Evolutionary conservation across 1,140 invertebrate genomes (phyloP).

Genomic region (Sminthurides bifidus): DNA sequence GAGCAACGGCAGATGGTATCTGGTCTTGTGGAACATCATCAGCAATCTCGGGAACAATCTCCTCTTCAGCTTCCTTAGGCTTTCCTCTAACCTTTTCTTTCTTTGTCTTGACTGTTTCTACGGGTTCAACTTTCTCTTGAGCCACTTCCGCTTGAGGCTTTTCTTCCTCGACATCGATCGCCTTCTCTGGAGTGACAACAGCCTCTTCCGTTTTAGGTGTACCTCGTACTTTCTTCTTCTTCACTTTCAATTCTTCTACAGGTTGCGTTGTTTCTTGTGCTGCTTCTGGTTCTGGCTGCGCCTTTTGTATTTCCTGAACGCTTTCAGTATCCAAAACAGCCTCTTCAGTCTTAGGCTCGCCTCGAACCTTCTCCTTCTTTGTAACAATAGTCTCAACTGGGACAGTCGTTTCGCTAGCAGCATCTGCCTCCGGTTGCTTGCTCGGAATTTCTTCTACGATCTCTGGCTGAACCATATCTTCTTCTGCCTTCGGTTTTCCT

Average conservation of each 20-base stretch:
- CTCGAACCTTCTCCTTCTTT: constrained; percentile 17
- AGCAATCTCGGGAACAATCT: background rate
- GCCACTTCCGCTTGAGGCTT: background rate
- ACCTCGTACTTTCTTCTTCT: background rate
- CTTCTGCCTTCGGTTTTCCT: background rate
- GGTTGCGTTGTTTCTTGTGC: constrained; percentile 1
- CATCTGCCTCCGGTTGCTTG: background rate
- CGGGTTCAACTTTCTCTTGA: background rate
- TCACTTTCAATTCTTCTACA: background rate
- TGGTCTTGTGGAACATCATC: background rate
- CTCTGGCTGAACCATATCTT: background rate
- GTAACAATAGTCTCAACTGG: constrained; percentile 15
- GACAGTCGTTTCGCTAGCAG: constrained; percentile 4
- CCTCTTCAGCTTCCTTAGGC: background rate
- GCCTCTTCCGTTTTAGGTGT: constrained; percentile 7
- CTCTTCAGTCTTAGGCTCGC: background rate
- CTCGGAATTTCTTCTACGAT: background rate
- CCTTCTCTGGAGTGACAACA: background rate
- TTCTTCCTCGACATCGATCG: background rate
- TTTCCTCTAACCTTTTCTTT: background rate
- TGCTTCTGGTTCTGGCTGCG: background rate
- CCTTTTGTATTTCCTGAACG: background rate
- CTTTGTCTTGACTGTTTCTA: background rate
- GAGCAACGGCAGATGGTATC: background rate
- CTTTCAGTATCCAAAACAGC: background rate